Base-by-base conservation (phyloP, 2,888 invertebrate genomes). In the Cryptus armator region DNA sequence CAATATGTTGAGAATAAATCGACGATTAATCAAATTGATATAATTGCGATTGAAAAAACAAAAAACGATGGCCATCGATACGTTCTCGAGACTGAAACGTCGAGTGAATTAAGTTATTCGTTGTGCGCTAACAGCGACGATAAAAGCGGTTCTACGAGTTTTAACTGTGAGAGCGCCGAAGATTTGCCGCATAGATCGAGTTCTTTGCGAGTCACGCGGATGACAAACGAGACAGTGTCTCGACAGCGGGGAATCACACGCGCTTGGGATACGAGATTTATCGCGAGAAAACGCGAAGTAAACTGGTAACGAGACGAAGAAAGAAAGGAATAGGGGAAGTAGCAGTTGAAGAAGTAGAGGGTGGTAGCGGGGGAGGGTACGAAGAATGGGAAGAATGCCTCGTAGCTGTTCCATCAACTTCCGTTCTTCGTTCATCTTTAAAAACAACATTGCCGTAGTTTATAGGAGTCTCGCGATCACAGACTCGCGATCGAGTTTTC, bases 1-100 rank as follows among this genome's bases (percentile, higher is more conserved):
- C 74, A 19, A n/a, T 16, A 53, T 86, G 67, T 67, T 66, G 48
- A 64, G 78, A 84, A 77, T 59, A 76, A 80, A 88, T 86, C 75
- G 86, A 72, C 51, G 71, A 66, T 86, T 70, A 70, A 86, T 76
- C 53, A 74, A 43, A 81, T 84, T 74, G 53, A 85, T 72, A 62
- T 67, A 67, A 67, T 81, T 71, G 56, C 29, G 37, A n/a, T 24
- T 24, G 3, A 24, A 24, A 32, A 51, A 10, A 16, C 5, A 9
- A 37, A 37, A 32, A 51, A 5, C 16, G 59, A 71, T 44, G 75
- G 29, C 76, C 64, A 83, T 71, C 75, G 43, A 83, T 86, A 76
- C 10, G 68, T 79, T 64, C 72, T 83, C 74, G 74, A 80, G 79
- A 81, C 83, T 79, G 59, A 76, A 76, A 75, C 66, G 72, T 66